Evolutionary conservation across 2,113 vertebrate genomes (phyloP).

Genomic region (Pyxicephalus adspersus): DNA sequence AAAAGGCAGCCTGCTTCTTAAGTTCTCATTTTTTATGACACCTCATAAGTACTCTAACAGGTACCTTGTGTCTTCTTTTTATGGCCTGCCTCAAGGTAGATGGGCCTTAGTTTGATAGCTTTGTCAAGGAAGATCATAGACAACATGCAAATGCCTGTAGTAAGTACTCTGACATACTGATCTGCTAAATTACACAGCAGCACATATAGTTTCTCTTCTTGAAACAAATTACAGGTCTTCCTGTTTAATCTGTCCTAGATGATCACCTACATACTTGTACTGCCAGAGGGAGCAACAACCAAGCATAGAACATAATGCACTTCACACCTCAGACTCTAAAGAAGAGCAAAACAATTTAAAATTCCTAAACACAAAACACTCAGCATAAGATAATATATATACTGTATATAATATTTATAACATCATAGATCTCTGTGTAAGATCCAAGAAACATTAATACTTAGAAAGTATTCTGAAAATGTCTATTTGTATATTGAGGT

Average conservation of each 20-base stretch:
- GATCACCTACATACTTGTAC: conserved; percentile 46
- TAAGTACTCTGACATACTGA: conserved; percentile 46
- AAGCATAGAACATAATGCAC: not conserved
- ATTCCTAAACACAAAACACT: not conserved
- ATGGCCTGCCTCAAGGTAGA: conserved; percentile 73
- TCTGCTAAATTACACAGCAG: conserved; percentile 53
- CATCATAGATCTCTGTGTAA: no score
- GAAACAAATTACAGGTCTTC: conserved; percentile 55
- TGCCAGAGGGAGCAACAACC: conserved; percentile 18
- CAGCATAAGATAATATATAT: no score
- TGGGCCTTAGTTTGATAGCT: conserved; percentile 24
- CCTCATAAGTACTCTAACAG: conserved; percentile 65
- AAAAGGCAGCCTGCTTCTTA: conserved; percentile 52
- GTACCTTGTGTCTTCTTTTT: conserved; percentile 61
- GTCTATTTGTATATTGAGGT: no score
- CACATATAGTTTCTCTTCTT: conserved; percentile 39
- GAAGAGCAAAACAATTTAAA: no score
- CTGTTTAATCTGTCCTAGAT: conserved; percentile 40
- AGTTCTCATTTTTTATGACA: conserved; percentile 60
- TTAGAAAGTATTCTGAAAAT: no score
- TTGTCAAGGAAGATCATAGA: conserved; percentile 46
- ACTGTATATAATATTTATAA: no score
- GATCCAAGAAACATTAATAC: no score
- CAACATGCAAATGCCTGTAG: conserved; percentile 62
- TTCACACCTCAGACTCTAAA: not conserved